Percentiles rank a stretch among this genome's conserved stretches.
Conservation (phyloP, 2,888 invertebrate genomes). For the Apamea monoglypha region DNA sequence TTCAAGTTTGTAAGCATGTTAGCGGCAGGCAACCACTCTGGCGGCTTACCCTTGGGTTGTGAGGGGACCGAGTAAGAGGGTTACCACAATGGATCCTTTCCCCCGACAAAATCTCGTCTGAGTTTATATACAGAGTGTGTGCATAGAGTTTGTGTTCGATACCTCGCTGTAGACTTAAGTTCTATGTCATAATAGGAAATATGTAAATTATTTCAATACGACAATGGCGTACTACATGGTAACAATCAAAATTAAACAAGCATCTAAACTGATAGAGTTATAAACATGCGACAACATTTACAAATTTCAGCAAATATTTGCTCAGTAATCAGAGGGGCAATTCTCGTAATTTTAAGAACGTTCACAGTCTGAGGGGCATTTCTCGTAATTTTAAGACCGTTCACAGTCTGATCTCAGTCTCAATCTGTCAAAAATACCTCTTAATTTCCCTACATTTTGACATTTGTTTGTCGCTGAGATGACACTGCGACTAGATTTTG, state of each 20-base stretch:
- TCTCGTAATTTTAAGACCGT: too few relatives aligned
- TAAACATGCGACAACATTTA: constrained; percentile 42
- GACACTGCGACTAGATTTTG: too few relatives aligned
- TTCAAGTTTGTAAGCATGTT: constrained; percentile 78
- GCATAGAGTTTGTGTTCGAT: constrained; percentile 49
- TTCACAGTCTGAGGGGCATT: too few relatives aligned
- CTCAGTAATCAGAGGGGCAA: neutral
- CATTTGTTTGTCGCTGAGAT: too few relatives aligned
- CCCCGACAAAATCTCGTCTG: constrained; percentile 82
- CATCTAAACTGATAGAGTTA: constrained; percentile 31
- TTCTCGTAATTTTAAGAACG: too few relatives aligned
- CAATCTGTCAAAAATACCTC: too few relatives aligned
- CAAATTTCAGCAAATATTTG: constrained; percentile 48
- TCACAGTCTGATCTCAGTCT: too few relatives aligned
- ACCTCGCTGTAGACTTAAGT: constrained; percentile 41
- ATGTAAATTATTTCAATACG: constrained; percentile 3
- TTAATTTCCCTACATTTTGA: too few relatives aligned
- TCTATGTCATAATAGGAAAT: constrained; percentile 24
- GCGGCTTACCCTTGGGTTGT: constrained; percentile 81
- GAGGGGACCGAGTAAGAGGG: constrained; percentile 84
- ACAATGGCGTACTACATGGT: constrained; percentile 5
- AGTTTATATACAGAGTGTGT: constrained; percentile 53
- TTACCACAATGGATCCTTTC: constrained; percentile 86
- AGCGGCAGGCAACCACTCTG: constrained; percentile 74
- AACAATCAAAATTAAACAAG: constrained; percentile 22